Base-by-base conservation (phyloP, 2,797 vertebrate species). In the Aulostomus chinensis region DNA sequence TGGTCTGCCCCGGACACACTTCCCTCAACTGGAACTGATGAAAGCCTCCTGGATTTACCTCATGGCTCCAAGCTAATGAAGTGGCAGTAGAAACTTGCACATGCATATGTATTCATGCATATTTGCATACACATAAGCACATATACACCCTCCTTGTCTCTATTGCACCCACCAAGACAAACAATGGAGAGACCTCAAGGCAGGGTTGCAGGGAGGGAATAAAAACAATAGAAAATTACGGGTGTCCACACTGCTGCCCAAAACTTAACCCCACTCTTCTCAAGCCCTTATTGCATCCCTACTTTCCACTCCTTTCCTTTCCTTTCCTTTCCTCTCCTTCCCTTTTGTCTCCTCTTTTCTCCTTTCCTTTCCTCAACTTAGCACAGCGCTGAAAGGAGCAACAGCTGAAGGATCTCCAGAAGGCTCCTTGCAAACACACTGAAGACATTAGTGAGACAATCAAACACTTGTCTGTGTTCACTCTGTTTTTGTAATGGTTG, bases 361-460 rank as follows among this genome's bases (percentile, higher is more conserved):
- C 13, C 29, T 25, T 10, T 17, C 24, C 20, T 26, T 18, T n/a
- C 36, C 31, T 41, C 8, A n/a, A 21, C 38, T 62, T 39, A 75
- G 62, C 62, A 70, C 54, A 67, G 24, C 61, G 41, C 64, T 58
- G 40, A 65, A 57, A 58, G 68, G 64, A 75, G 64, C 63, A 68
- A 55, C 73, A 59, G 58, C 58, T 54, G 55, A 63, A 81, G 41
- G 66, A 73, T 62, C 42, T 58, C 40, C 42, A 43, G 50, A 63
- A 35, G 52, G 66, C 82, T 81, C 76, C 68, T 81, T 56, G 73
- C 72, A 84, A 77, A 87, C 76, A 87, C 84, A 89, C 78, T 70
- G 80, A 78, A 80, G 81, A 88, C 75, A 72, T 80, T 78, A 75
- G 76, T 88, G 81, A 90, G 90, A 92, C 91, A 92, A 92, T 93